Base-by-base conservation (phyloP, 2,797 vertebrate genomes). In the Rachycentron canadum region DNA sequence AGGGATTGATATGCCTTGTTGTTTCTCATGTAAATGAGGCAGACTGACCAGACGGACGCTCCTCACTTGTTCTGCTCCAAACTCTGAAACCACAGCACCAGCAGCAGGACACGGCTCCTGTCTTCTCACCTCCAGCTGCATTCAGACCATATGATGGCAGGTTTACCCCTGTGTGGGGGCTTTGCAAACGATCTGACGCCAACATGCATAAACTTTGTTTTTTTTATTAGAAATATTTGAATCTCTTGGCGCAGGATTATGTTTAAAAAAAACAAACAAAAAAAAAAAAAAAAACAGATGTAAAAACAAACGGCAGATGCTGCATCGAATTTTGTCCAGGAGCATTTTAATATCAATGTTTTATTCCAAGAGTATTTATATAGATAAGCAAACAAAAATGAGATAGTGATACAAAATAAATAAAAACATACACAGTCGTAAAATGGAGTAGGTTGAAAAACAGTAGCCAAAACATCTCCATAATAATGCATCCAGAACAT, bases 11-110 rank as follows among this genome's bases (percentile, higher is more conserved):
- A 83, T 90, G 85, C 71, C 69, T 84, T 79, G 74, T 89, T 89
- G 80, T 92, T 91, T 90, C 82, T 91, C 68, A 91, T 93, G 90
- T 79, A 92, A 92, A 93, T 93, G 86, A 92, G 78, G 52, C 84
- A 82, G 79, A 91, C 86, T 93, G 92, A 92, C 92, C 93, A 93
- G 88, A 93, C 85, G 88, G 85, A 63, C 81, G 57, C 80, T 84
- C 82, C 72, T 74, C 73, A 75, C 84, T 88, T 87, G 83, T 80
- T 82, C 58, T 71, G 21, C 65, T 71, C 53, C 69, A 68, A 88
- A 87, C 60, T 84, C 60, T 72, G 47, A 84, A 87, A 83, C 86
- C 85, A 80, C 68, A 84, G 72, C 65, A 76, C 13, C 83, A 87
- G 65, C 63, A 83, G 65, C 72, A 66, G 34, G 71, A 71, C 62